Evolutionary conservation across 2,888 invertebrate genomes (phyloP).

Genomic region (Cheilosia grossa): DNA sequence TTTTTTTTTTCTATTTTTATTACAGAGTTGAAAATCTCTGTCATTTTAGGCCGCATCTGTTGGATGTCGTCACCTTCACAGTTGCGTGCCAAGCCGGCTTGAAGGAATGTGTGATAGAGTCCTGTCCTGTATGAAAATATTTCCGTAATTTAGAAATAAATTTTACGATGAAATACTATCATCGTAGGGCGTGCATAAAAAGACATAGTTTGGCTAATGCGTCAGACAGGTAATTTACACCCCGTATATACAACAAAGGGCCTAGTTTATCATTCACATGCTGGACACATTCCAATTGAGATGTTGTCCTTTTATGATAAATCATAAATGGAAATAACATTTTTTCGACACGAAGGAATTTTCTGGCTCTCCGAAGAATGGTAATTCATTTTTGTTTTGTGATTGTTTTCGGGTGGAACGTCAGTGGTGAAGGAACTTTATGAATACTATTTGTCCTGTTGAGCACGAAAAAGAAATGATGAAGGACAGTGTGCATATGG

Average conservation of each 20-base stretch:
- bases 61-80: background rate
- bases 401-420: conserved; percentile 15
- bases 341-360: conserved; percentile 9
- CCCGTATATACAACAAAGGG: background rate
- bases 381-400: conserved; percentile 8
- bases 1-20: background rate
- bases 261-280: conserved; percentile 14
- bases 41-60: conserved; percentile 34
- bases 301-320: conserved; percentile 18
- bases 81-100: conserved; percentile 8
- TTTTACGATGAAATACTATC: conserved; percentile 36
- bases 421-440: conserved; percentile 15
- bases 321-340: conserved; percentile 6
- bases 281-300: conserved; percentile 38
- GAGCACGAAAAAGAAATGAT: conserved; percentile 24
- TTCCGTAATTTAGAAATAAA: conserved; percentile 42
- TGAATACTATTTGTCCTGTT: conserved; percentile 28
- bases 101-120: too few relatives aligned
- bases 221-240: conserved; percentile 33
- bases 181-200: conserved; percentile 29
- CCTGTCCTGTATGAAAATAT: background rate
- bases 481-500: conserved; percentile 5
- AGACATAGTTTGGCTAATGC: conserved; percentile 29
- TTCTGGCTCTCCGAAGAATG: conserved; percentile 2
- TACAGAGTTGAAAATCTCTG: conserved; percentile 17